These are phyloP conservation scores for Lutjanus erythropterus DNA, from an alignment of 2,113 vertebrate species.

Conservation along the genomic window DNA sequence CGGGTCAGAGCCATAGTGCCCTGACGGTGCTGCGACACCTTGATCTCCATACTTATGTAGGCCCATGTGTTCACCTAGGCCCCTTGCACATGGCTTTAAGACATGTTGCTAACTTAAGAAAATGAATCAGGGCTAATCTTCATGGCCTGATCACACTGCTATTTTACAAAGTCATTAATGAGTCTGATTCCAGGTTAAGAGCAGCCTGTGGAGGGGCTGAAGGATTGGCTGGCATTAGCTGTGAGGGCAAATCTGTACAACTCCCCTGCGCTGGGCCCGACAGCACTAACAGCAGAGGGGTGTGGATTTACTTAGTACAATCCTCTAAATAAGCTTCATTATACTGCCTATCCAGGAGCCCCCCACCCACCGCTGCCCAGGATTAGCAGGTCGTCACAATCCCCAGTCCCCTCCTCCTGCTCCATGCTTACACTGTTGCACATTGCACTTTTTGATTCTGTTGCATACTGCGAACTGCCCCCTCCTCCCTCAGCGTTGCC, in stretches of 20 bases:
- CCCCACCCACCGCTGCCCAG: conserved; percentile 49
- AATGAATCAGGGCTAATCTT: conserved; percentile 80
- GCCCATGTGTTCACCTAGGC: conserved; percentile 55
- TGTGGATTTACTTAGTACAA: conserved; percentile 78
- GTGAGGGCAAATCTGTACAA: conserved; percentile 65
- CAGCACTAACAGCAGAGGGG: conserved; percentile 61
- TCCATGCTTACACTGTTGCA: conserved; percentile 62
- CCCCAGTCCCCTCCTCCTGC: conserved; percentile 62
- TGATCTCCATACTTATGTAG: conserved; percentile 45
- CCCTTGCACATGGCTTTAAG: conserved; percentile 65
- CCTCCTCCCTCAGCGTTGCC: neutral
- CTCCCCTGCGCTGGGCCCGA: conserved; percentile 40
- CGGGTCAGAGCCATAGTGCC: neutral
- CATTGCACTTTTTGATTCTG: conserved; percentile 78
- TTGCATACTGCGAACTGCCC: conserved; percentile 18
- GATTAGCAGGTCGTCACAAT: conserved; percentile 76
- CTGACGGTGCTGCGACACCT: conserved; percentile 14
- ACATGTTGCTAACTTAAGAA: conserved; percentile 79
- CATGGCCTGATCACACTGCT: conserved; percentile 74
- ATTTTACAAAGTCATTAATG: conserved; percentile 78
- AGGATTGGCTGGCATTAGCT: conserved; percentile 77
- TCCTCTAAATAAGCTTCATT: conserved; percentile 83
- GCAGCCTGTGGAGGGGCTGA: conserved; percentile 64
- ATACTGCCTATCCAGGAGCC: conserved; percentile 68
- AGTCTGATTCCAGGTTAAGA: conserved; percentile 74